Conservation (phyloP, 2,888 invertebrate species). For the Ophraella communa region DNA sequence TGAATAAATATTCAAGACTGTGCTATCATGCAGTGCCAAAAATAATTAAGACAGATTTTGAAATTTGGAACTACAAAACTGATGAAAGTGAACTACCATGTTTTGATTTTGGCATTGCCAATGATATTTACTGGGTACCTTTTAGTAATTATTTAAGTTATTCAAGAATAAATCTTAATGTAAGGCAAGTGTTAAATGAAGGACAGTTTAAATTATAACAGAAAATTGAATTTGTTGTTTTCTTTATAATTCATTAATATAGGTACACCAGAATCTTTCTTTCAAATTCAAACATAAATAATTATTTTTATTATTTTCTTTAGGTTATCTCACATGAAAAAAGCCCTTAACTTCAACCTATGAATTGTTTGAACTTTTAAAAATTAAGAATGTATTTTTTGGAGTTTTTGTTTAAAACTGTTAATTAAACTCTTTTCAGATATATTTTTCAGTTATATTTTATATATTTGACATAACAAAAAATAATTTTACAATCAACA, state of each 20-base stretch:
- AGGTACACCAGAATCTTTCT: too few relatives aligned
- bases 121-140: constrained; percentile 61
- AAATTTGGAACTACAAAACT: constrained; percentile 61
- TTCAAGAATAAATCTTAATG: constrained; percentile 92
- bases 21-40: constrained; percentile 95
- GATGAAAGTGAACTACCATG: constrained; percentile 17
- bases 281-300: too few relatives aligned
- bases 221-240: neutral
- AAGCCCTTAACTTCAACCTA: too few relatives aligned
- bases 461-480: too few relatives aligned
- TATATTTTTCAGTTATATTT: too few relatives aligned
- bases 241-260: neutral
- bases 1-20: constrained; percentile 84
- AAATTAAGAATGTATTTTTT: too few relatives aligned
- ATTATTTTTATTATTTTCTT: too few relatives aligned
- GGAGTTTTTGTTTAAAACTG: too few relatives aligned
- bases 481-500: too few relatives aligned
- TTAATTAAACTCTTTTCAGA: too few relatives aligned
- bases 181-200: constrained; percentile 76
- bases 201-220: constrained; percentile 4
- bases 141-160: constrained; percentile 69
- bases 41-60: constrained; percentile 66
- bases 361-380: too few relatives aligned
- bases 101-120: constrained; percentile 19
- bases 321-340: too few relatives aligned